A percentile compares a stretch with the other conserved stretches of the same genome.
Evolutionary conservation across 2,797 vertebrate species (phyloP).

Genomic region (Sebastiscus tertius): DNA sequence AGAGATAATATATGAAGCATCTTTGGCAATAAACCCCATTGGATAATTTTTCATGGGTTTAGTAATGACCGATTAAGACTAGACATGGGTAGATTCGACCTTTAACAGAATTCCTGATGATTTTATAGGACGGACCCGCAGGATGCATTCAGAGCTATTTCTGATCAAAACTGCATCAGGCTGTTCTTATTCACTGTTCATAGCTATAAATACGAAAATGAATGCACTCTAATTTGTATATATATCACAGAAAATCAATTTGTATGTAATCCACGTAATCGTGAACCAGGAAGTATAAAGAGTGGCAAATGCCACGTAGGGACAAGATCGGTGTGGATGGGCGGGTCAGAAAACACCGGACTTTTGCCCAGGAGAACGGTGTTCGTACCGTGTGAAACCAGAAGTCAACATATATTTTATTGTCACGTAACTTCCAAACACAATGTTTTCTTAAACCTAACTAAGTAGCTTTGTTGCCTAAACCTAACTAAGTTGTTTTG

Average conservation of each 20-base stretch:
- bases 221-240: background rate
- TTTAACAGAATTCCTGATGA: background rate
- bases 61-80: slow-evolving; percentile 10
- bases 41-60: background rate
- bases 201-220: background rate
- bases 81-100: slow-evolving; percentile 28
- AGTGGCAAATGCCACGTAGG: background rate
- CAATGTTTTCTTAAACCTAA: too few species aligned
- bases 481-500: too few species aligned
- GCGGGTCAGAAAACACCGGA: background rate
- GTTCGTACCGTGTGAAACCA: too few species aligned
- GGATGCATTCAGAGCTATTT: background rate
- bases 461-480: too few species aligned
- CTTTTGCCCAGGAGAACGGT: too few species aligned
- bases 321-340: too few species aligned
- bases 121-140: background rate
- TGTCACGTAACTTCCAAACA: too few species aligned
- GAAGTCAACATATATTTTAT: too few species aligned
- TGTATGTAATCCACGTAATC: background rate
- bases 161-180: background rate
- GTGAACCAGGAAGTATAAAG: background rate
- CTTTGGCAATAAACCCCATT: background rate
- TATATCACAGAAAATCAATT: background rate
- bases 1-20: slow-evolving; percentile 1
- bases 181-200: too few species aligned